Evolutionary conservation across 2,797 vertebrate species (phyloP).

Genomic region (Mormyrops attenuatus): DNA sequence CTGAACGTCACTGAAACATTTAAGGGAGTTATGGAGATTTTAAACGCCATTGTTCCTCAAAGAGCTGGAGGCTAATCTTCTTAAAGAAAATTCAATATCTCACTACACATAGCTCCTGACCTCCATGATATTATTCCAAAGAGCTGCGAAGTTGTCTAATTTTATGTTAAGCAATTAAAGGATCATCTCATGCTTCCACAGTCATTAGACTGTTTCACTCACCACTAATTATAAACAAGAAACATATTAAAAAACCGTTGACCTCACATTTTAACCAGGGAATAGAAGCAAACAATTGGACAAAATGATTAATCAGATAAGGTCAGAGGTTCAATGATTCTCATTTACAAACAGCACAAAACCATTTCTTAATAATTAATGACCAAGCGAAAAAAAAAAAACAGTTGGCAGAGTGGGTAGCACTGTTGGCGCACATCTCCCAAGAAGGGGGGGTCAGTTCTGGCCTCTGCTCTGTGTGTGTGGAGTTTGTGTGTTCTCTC

Average conservation of each 20-base stretch:
- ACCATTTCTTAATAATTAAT: neutral
- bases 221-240: neutral
- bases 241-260: neutral
- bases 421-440: neutral
- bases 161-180: neutral
- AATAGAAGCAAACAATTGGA: neutral
- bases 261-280: neutral
- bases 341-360: conserved; percentile 2
- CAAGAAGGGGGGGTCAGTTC: neutral
- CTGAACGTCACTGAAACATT: neutral
- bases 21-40: neutral
- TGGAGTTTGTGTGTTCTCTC: neutral
- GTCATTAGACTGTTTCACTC: neutral
- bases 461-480: neutral
- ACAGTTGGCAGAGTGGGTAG: neutral
- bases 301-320: neutral
- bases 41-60: neutral
- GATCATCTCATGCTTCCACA: neutral
- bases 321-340: neutral
- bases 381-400: neutral
- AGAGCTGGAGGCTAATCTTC: neutral
- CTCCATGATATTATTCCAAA: neutral
- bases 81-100: neutral
- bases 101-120: neutral
- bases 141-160: neutral